Evolutionary conservation across 2,113 vertebrate genomes (phyloP).

Genomic region (Sinocyclocheilus anshuiensis): DNA sequence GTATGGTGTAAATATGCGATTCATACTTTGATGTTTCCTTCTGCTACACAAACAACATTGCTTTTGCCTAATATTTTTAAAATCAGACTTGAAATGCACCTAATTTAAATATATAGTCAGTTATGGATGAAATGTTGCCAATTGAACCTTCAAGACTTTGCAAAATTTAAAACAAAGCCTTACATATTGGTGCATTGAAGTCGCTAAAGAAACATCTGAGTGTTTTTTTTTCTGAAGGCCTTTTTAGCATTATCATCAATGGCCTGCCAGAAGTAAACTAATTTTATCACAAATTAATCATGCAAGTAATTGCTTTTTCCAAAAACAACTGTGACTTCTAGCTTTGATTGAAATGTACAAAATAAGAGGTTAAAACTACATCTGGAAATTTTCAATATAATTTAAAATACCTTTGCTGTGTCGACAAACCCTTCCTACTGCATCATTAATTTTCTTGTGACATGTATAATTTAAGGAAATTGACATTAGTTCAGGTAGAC

Average conservation of each 20-base stretch:
- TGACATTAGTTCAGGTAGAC: not conserved
- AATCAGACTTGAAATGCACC: not conserved
- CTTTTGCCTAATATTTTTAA: not conserved
- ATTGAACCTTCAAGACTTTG: not conserved
- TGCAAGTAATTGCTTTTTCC: not conserved
- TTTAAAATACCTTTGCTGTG: not conserved
- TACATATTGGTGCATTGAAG: too few species aligned
- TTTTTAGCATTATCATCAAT: not conserved
- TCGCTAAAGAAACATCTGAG: not conserved
- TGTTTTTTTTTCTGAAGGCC: not conserved
- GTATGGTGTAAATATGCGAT: slow-evolving; percentile 32
- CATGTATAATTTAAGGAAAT: not conserved
- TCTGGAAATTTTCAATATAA: not conserved
- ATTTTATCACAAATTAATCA: not conserved
- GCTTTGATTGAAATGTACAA: not conserved
- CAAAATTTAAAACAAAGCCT: too few species aligned
- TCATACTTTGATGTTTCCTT: slow-evolving; percentile 8
- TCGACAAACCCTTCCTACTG: not conserved
- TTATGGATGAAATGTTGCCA: not conserved
- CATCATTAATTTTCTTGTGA: not conserved
- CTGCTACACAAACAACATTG: not conserved
- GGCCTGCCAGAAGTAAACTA: not conserved
- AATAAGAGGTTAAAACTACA: slow-evolving; percentile 7
- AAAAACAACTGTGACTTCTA: not conserved
- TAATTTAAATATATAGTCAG: not conserved